Evolutionary conservation across 2,888 invertebrate genomes (phyloP), one percentile per base, ranked within the genome.

Genomic region (Chrysopilus asiliformis): DNA sequence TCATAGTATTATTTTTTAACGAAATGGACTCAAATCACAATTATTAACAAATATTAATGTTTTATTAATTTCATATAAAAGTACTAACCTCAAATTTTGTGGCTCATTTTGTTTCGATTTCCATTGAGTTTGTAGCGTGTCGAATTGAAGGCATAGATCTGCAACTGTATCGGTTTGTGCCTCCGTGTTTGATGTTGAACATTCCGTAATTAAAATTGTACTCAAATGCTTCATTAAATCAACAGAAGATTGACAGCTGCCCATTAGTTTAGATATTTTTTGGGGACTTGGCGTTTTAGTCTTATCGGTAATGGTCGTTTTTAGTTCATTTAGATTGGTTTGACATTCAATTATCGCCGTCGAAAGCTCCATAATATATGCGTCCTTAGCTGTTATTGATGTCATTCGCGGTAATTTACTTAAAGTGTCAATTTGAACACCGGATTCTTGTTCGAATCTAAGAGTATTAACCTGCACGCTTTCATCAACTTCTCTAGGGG

Each of bases 201-300:
- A 84, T 58, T 89, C 86, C 25, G 76, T 76, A 3, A 80, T 60
- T 3, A 90, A 65, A 13, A 85, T 57, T 42, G 74, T 73, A 39
- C 80, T 80, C 29, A 90, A 67, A 66, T 87, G 87, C 53, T 77
- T 78, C 16, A 86, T 75, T 36, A 87, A 60, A 58, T 90, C 90
- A 29, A 86, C 66, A 5, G 79, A 79, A 6, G 85, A 84, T 50
- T 81, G 79, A 44, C 85, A 83, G 47, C 76, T 77, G 32, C 81
- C 78, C 29, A 85, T 72, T 34, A 79, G 65, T 60, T 79, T 83
- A 34, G 81, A 77, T 35, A 84, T 78, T 46, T 74, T 75, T 48
- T 78, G 79, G 1, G 78, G 76, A 8, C 76, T 71, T 4, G 70
- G 67, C 10, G 72, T 73, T 27, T 72, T 70, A 4, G 71, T 69